Evolutionary conservation across 2,797 vertebrate genomes (phyloP).

Genomic region (Labroides dimidiatus): DNA sequence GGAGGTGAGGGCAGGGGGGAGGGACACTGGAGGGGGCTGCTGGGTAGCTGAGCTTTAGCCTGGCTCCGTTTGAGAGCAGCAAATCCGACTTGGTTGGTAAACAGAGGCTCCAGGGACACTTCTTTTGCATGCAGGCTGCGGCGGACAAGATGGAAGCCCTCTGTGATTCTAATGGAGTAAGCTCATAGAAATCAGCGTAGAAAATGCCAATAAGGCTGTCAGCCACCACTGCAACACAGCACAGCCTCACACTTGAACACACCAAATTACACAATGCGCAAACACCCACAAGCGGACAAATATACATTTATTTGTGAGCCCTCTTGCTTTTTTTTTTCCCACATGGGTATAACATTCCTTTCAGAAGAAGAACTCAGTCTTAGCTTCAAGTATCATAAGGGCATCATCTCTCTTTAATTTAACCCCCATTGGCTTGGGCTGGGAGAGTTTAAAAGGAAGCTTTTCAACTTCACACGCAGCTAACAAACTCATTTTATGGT

Average conservation of each 20-base stretch:
- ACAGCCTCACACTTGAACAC: conserved; percentile 50
- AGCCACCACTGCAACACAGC: conserved; percentile 57
- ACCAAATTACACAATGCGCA: conserved; percentile 39
- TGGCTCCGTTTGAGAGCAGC: conserved; percentile 81
- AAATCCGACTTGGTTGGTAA: conserved; percentile 88
- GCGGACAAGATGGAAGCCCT: conserved; percentile 76
- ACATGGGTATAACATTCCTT: conserved; percentile 26
- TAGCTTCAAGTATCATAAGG: conserved; percentile 54
- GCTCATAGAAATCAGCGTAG: conserved; percentile 81
- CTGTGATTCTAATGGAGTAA: conserved; percentile 83
- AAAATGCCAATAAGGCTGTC: conserved; percentile 82
- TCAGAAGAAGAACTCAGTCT: conserved; percentile 54
- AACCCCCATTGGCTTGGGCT: conserved; percentile 50
- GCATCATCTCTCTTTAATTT: conserved; percentile 62
- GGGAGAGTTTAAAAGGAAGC: conserved; percentile 49
- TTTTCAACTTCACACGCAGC: conserved; percentile 51
- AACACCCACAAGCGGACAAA: conserved; percentile 50
- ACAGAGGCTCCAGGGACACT: conserved; percentile 86
- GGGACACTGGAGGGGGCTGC: conserved; percentile 70
- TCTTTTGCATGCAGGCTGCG: conserved; percentile 79
- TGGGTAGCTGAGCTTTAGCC: conserved; percentile 82
- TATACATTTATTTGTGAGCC: conserved; percentile 52
- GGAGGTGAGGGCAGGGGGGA: conserved; percentile 53
- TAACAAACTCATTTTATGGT: conserved; percentile 67
- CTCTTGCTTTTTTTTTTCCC: conserved; percentile 22